Evolutionary conservation across 2,888 invertebrate species (phyloP).

Genomic region (Harpalus rufipes): DNA sequence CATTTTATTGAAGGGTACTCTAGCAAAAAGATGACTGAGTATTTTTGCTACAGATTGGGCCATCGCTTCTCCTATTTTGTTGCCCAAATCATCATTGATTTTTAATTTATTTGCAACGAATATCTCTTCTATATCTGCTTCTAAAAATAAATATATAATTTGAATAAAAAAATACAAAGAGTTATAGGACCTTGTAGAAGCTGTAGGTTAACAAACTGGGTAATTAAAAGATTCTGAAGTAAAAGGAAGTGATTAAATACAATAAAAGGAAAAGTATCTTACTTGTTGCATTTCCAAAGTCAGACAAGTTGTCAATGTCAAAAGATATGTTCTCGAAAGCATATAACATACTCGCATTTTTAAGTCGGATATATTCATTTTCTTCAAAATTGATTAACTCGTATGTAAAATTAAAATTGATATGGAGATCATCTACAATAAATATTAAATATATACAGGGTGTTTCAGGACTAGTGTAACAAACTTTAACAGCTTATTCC

Average conservation of each 20-base stretch:
- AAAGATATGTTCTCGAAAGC: conserved; percentile 6
- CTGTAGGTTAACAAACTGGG: background rate
- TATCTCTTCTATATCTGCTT: background rate
- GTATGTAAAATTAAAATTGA: background rate
- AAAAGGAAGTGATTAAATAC: background rate
- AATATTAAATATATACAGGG: background rate
- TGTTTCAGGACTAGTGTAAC: too few relatives aligned
- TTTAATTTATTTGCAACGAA: background rate
- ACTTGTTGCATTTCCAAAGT: background rate
- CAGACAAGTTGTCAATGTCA: background rate
- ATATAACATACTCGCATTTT: background rate
- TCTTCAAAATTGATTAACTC: background rate
- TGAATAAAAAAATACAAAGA: too few relatives aligned
- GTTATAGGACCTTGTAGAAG: background rate
- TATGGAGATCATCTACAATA: background rate
- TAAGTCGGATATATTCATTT: background rate
- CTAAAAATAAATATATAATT: background rate
- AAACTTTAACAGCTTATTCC: too few relatives aligned
- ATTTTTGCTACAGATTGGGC: background rate
- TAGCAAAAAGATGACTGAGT: background rate
- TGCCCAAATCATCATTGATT: background rate
- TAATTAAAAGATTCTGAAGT: background rate
- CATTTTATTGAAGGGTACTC: conserved; percentile 8
- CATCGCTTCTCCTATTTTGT: background rate
- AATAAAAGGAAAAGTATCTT: background rate